phyloP scores from a whole-genome alignment of 2,113 vertebrate genomes.

The Notechis scutatus region DNA sequence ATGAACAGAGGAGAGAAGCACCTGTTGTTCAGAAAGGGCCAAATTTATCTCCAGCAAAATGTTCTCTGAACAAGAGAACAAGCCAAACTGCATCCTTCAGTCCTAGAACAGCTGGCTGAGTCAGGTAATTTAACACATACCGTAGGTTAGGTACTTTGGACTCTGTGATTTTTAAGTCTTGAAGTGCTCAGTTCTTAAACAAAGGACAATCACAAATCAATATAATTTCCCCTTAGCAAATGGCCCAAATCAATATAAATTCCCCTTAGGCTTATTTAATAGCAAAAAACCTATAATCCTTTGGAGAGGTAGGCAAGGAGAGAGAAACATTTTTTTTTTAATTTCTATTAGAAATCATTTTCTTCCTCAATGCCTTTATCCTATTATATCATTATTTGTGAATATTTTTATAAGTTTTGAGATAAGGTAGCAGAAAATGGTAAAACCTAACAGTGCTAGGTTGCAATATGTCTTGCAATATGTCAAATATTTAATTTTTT shows the following conservation, averaged over 20 bases:
- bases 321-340: background rate
- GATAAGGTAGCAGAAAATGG: background rate
- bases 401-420: background rate
- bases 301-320: background rate
- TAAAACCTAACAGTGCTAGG: background rate
- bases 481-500: background rate
- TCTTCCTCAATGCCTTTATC: background rate
- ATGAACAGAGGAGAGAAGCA: background rate
- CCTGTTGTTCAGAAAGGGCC: too few relatives aligned
- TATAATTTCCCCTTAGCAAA: background rate
- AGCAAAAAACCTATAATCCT: background rate
- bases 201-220: background rate
- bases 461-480: background rate
- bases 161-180: background rate
- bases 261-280: background rate
- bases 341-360: background rate
- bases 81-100: background rate
- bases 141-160: background rate
- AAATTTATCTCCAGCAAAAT: background rate
- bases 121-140: background rate
- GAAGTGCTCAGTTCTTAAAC: background rate
- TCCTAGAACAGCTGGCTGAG: background rate
- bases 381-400: background rate
- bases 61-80: background rate
- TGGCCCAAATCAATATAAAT: background rate